A percentile compares a stretch with the other conserved stretches of the same genome.
Conservation (phyloP, 2,888 invertebrate genomes). For the Diarsia brunnea region DNA sequence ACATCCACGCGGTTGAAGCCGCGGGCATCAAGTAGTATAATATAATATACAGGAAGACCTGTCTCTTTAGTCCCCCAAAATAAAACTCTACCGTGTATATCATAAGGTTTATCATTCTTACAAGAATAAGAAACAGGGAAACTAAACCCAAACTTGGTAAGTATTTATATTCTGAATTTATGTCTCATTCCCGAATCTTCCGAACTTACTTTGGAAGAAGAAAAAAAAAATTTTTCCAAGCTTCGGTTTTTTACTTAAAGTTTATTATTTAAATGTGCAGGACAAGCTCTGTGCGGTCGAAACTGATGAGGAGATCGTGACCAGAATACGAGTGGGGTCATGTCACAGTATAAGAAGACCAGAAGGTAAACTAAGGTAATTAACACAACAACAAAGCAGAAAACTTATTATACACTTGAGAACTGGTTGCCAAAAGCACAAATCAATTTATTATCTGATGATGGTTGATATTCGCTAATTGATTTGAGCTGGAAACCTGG, state of each 20-base stretch:
- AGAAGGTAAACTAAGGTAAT: constrained; percentile 14
- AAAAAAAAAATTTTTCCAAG: constrained; percentile 14
- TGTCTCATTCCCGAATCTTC: background rate
- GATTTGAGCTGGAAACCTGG: no score
- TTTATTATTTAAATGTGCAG: constrained; percentile 68
- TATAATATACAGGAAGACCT: no score
- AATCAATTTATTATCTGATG: background rate
- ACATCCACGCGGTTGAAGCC: no score
- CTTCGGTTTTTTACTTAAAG: constrained; percentile 54
- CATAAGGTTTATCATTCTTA: background rate
- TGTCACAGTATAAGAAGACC: background rate
- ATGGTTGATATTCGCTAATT: no score
- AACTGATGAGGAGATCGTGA: constrained; percentile 70
- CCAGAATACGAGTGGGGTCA: constrained; percentile 58
- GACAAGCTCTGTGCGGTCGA: constrained; percentile 61
- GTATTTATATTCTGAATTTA: constrained; percentile 5
- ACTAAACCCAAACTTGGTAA: background rate
- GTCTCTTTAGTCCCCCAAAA: background rate
- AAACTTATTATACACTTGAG: background rate
- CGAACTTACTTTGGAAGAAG: constrained; percentile 33
- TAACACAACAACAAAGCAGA: background rate
- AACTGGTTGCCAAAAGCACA: background rate
- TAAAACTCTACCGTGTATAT: background rate
- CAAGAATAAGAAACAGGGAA: background rate
- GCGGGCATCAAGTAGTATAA: no score